Evolutionary conservation across 1,140 invertebrate species (phyloP).

Genomic region (Eumeta japonica): DNA sequence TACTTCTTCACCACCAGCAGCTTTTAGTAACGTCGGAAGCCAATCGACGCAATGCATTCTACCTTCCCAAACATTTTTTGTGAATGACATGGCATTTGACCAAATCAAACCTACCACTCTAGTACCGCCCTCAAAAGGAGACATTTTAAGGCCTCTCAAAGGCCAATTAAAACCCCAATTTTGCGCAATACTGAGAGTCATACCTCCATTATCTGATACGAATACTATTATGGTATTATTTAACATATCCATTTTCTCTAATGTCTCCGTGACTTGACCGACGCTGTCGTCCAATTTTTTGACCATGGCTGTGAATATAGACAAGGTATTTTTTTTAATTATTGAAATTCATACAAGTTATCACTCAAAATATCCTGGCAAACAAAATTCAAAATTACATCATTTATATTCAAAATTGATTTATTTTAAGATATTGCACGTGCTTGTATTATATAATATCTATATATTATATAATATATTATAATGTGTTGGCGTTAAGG

Average conservation of each 20-base stretch:
- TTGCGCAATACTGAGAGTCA: conserved; percentile 65
- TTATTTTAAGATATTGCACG: neutral
- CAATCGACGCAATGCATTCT: conserved; percentile 84
- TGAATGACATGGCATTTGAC: conserved; percentile 65
- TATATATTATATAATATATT: conserved; percentile 6
- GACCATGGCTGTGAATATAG: conserved; percentile 71
- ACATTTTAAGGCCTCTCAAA: conserved; percentile 76
- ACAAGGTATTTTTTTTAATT: neutral
- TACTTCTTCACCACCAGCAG: conserved; percentile 21
- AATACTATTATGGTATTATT: conserved; percentile 74
- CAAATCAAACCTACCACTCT: conserved; percentile 76
- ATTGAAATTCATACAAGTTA: neutral
- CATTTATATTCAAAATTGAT: neutral
- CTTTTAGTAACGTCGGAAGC: conserved; percentile 73
- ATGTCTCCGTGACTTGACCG: conserved; percentile 61
- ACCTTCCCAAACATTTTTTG: conserved; percentile 66
- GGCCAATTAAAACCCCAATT: conserved; percentile 89
- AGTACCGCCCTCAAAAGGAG: conserved; percentile 84
- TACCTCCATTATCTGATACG: conserved; percentile 79
- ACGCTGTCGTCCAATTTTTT: conserved; percentile 85
- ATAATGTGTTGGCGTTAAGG: no score
- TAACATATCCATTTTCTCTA: conserved; percentile 37
- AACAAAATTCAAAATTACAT: neutral
- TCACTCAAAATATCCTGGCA: neutral
- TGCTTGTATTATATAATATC: neutral